Evolutionary conservation across 1,140 invertebrate species (phyloP), one percentile per base, ranked within the genome.

Genomic region (Theocolax elegans): DNA sequence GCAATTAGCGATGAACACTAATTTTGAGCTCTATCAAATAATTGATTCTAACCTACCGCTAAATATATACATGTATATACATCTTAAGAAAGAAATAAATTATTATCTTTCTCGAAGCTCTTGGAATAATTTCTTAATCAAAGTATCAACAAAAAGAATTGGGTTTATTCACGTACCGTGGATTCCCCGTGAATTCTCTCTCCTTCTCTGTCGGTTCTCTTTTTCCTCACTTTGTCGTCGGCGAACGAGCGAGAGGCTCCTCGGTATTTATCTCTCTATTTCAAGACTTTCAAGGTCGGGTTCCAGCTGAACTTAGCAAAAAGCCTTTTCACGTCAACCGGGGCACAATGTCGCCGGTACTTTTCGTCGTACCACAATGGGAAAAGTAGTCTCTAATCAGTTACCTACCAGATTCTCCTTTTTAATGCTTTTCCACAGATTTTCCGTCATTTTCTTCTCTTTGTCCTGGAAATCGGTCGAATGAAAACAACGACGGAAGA

Each of bases 281-380:
- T 71, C 25, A 48, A 48, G 23, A 53, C 56, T 67, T 38, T 51
- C 54, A 69, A 60, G 49, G 58, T 60, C 49, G 8, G 17, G 15
- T 48, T 21, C 10, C n/a, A 38, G 44, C 27, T 29, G 25, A 46
- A 46, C 21, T 19, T 51, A 31, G 10, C 27, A 31, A 54, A 35
- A 62, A 46, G 7, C 15, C 15, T 23, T 44, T 54, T n/a, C 35
- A 17, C 38, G 23, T 62, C 40, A n/a, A n/a, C n/a, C n/a, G 17
- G 49, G 15, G 27, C 48, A 54, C 27, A 53, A 53, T 48, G 29
- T 38, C 44, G 44, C 8, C 19, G 35, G 3, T 56, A 12, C 53
- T 56, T 23, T n/a, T 59, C 58, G 1, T 60, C 7, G 58, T 15
- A 59, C n/a, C n/a, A n/a, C 56, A 59, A 59, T 59, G 23, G 56